phyloP scores from a whole-genome alignment of 1,140 invertebrate species.

The Anadara kagoshimensis region DNA sequence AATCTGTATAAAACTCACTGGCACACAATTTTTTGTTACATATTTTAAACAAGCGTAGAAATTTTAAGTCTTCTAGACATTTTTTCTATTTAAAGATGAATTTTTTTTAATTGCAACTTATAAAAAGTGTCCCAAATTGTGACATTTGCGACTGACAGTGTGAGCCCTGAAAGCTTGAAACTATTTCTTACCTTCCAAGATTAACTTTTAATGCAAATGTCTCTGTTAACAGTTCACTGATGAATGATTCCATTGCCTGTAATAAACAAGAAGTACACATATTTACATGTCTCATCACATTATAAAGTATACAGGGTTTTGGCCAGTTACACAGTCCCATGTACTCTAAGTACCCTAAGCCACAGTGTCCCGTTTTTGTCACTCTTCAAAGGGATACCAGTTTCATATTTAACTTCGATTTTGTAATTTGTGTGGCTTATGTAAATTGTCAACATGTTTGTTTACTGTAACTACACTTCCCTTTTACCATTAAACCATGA shows the following conservation, averaged over 20 bases:
- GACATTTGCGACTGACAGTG: no score
- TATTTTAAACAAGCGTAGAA: background rate
- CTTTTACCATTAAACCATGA: no score
- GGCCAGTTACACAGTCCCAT: no score
- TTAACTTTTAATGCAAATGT: slow-evolving; percentile 48
- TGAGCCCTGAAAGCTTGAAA: no score
- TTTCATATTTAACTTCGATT: background rate
- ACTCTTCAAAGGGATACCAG: background rate
- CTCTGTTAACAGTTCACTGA: slow-evolving; percentile 44
- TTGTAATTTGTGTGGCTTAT: background rate
- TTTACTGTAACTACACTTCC: no score
- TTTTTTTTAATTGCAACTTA: no score
- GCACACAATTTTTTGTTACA: no score
- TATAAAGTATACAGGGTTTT: background rate
- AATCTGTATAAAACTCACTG: background rate
- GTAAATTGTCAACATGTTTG: background rate
- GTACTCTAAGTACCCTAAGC: background rate
- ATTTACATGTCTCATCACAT: background rate
- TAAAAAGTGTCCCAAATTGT: no score
- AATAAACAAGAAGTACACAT: background rate
- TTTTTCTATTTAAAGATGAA: no score
- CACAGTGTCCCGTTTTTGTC: background rate
- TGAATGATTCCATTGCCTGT: slow-evolving; percentile 49
- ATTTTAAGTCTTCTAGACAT: no score
- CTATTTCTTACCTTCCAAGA: slow-evolving; percentile 43